Evolutionary conservation across 2,113 vertebrate species (phyloP).

Genomic region (Cavia aperea): DNA sequence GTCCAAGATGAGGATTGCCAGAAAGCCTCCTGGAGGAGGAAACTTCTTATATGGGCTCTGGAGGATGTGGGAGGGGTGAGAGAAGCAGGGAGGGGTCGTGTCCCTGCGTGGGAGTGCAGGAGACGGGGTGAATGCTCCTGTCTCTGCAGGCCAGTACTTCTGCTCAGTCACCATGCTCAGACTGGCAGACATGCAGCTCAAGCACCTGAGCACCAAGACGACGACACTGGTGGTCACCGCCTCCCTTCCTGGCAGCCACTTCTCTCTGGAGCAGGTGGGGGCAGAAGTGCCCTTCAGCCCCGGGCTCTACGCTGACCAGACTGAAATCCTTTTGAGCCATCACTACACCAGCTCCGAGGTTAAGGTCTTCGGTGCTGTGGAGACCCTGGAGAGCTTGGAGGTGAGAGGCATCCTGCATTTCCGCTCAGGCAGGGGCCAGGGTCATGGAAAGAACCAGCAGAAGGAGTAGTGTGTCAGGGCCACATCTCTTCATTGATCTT

Average conservation of each 20-base stretch:
- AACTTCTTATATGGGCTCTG: background rate
- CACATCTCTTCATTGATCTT: too few species aligned
- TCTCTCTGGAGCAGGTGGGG: constrained; percentile 73
- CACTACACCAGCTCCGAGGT: constrained; percentile 80
- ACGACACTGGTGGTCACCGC: constrained; percentile 80
- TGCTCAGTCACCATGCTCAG: constrained; percentile 83
- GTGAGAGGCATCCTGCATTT: constrained; percentile 62
- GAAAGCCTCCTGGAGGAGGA: background rate
- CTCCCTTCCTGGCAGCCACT: constrained; percentile 68
- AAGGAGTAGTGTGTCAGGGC: rapidly evolving
- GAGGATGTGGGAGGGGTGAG: background rate
- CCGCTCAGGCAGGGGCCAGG: background rate
- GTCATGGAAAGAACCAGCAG: rapidly evolving
- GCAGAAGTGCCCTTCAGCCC: constrained; percentile 81
- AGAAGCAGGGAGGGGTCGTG: background rate
- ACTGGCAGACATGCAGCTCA: constrained; percentile 83
- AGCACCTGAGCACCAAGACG: constrained; percentile 79
- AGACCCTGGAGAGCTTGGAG: constrained; percentile 83
- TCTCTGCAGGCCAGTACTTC: constrained; percentile 84
- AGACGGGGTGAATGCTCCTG: rapidly evolving
- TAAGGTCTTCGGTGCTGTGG: constrained; percentile 82
- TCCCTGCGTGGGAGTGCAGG: background rate
- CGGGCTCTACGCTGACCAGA: constrained; percentile 86
- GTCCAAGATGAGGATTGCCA: background rate
- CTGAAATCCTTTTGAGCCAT: constrained; percentile 86